phyloP scores from a whole-genome alignment of 2,113 vertebrate genomes.

The Poecilia latipinna region DNA sequence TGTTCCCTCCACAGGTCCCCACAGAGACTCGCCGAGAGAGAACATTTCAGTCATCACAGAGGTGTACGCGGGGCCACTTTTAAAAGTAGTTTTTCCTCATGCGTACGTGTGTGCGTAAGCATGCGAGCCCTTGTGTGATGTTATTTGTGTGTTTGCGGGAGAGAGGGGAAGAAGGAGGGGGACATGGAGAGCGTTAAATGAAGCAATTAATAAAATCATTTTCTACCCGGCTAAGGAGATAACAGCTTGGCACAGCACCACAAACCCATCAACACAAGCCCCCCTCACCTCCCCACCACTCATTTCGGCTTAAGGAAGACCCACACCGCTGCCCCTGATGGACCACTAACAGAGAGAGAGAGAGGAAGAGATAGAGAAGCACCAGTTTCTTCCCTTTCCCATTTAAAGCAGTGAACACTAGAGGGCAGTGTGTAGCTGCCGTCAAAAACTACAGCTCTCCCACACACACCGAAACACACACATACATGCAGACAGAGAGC shows the following conservation, averaged over 20 bases:
- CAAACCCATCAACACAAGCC: slow-evolving; percentile 73
- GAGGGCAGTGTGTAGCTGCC: slow-evolving; percentile 80
- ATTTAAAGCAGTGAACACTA: slow-evolving; percentile 59
- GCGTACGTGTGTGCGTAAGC: slow-evolving; percentile 9
- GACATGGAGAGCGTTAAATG: slow-evolving; percentile 77
- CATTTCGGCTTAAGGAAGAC: slow-evolving; percentile 74
- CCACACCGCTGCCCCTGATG: slow-evolving; percentile 66
- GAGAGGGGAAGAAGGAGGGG: slow-evolving; percentile 39
- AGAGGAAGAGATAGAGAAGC: slow-evolving; percentile 28
- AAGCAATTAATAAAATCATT: slow-evolving; percentile 88
- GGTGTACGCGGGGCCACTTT: slow-evolving; percentile 52
- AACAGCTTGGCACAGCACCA: slow-evolving; percentile 82
- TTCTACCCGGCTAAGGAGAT: slow-evolving; percentile 85
- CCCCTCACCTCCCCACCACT: slow-evolving; percentile 57
- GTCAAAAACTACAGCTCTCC: slow-evolving; percentile 53
- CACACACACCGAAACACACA: slow-evolving; percentile 49
- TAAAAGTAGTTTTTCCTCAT: slow-evolving; percentile 42
- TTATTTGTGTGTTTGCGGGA: slow-evolving; percentile 62
- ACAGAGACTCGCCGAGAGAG: slow-evolving; percentile 49
- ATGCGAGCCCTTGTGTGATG: slow-evolving; percentile 9
- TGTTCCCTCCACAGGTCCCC: slow-evolving; percentile 69
- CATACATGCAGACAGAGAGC: slow-evolving; percentile 54
- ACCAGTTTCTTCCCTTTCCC: slow-evolving; percentile 20
- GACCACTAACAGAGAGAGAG: slow-evolving; percentile 54
- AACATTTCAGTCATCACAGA: slow-evolving; percentile 64